Evolutionary conservation across 2,113 vertebrate species (phyloP).

Genomic region (Dasyurus viverrinus): DNA sequence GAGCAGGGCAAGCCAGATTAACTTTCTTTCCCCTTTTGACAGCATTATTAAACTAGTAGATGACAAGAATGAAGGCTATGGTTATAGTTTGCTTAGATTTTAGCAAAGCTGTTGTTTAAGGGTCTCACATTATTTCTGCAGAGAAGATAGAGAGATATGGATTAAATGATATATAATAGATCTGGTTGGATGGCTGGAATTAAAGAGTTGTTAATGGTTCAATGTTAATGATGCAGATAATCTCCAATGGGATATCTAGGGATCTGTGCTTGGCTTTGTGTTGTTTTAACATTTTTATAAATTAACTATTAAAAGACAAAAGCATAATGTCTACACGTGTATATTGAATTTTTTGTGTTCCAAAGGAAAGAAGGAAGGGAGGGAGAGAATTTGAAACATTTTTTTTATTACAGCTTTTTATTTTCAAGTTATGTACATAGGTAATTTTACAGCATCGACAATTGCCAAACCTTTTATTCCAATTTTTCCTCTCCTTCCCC

Average conservation of each 20-base stretch:
- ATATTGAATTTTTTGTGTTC: neutral
- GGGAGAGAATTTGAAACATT: too few relatives aligned
- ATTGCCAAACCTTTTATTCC: too few relatives aligned
- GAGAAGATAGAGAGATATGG: neutral
- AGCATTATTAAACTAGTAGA: neutral
- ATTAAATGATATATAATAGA: neutral
- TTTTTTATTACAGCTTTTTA: too few relatives aligned
- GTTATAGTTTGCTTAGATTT: neutral
- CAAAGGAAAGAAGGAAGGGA: neutral
- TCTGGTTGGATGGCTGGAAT: neutral
- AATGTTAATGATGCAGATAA: too few relatives aligned
- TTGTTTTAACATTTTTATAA: neutral
- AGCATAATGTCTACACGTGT: neutral
- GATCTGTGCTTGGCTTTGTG: neutral
- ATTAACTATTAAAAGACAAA: neutral
- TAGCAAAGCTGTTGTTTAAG: neutral
- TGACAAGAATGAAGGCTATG: neutral
- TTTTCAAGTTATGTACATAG: too few relatives aligned
- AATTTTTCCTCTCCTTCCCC: too few relatives aligned
- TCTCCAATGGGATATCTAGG: neutral
- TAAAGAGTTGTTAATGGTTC: neutral
- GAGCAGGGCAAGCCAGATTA: neutral
- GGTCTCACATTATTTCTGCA: neutral
- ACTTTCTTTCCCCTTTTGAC: neutral
- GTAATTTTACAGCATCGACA: too few relatives aligned